Base-by-base conservation (phyloP, 64 coral and sea anemone genomes). In the Acropora tenuis region DNA sequence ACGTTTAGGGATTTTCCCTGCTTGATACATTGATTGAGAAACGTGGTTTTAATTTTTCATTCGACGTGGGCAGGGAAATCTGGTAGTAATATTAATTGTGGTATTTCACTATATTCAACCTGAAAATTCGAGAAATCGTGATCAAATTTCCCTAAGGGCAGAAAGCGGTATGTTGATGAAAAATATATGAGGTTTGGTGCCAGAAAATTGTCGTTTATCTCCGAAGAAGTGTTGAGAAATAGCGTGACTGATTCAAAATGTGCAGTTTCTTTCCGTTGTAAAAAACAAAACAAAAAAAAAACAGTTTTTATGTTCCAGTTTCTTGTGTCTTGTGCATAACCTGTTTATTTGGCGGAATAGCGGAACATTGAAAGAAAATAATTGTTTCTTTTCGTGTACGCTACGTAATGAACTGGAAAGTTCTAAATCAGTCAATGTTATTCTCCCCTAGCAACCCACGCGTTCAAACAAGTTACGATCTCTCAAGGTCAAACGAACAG, bases 361-460 rank as follows among this genome's bases (percentile, higher is more conserved):
- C 18, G 16, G 42, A 88, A 78, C 48, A 30, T 30, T 30, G 30
- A 30, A 30, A 44, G 8, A 74, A 57, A 44, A 16, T 2, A 47
- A 76, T 17, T 41, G 68, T 49, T 67, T 63, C 92, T 94, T 94
- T 94, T 90, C 92, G 71, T 94, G 85, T 87, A 78, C 79, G 73
- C 92, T 66, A 94, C 87, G 92, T 94, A 94, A 94, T 94, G 47
- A 9, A 84, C 92, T 78, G 8, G 92, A 94, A 57, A 46, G 75
- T 69, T 71, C 71, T 0, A 43, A 30, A 30, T 30, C 30, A 30
- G 30, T 30, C 30, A 57, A 84, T 59, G 9, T 75, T 50, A 85
- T 55, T 55, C 9, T 9, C 4, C 4, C 52, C 52, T 9, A 9
- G 4, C 52, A 4, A 5, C 52, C 52, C 52, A 55, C 52, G 52